phyloP scores from a whole-genome alignment of 1,140 invertebrate species.

The Contarinia nasturtii region DNA sequence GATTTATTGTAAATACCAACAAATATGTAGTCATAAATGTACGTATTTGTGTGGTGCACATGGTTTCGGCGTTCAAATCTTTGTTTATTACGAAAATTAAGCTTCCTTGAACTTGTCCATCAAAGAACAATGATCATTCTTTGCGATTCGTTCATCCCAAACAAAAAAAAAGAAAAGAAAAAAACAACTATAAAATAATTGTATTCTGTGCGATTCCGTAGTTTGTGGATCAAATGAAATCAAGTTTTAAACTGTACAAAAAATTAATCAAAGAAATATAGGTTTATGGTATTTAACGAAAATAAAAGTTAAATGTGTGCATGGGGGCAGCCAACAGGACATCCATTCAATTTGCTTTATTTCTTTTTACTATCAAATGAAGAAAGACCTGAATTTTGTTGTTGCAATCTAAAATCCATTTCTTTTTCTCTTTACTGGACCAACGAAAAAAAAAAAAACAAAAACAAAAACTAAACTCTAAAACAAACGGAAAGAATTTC shows the following conservation, averaged over 20 bases:
- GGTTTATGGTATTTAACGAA: not conserved
- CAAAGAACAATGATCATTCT: no score
- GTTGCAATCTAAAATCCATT: not conserved
- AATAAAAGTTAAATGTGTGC: slow-evolving; percentile 6
- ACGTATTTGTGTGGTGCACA: no score
- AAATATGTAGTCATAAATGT: no score
- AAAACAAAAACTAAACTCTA: no score
- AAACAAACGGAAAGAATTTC: not conserved
- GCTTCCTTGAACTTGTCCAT: no score
- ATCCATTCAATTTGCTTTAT: not conserved
- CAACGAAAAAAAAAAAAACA: not conserved
- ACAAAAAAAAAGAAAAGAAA: no score
- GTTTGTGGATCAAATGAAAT: not conserved
- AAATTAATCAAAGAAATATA: not conserved
- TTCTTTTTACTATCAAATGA: not conserved
- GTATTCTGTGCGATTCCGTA: no score
- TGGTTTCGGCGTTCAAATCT: no score
- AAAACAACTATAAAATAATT: no score
- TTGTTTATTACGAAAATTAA: no score
- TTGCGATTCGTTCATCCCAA: no score
- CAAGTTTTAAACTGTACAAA: not conserved
- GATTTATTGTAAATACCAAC: no score
- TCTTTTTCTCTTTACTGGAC: slow-evolving; percentile 1
- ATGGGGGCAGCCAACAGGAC: not conserved
- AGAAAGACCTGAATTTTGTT: not conserved